Evolutionary conservation across 2,113 vertebrate species (phyloP).

Genomic region (Oncorhynchus nerka): DNA sequence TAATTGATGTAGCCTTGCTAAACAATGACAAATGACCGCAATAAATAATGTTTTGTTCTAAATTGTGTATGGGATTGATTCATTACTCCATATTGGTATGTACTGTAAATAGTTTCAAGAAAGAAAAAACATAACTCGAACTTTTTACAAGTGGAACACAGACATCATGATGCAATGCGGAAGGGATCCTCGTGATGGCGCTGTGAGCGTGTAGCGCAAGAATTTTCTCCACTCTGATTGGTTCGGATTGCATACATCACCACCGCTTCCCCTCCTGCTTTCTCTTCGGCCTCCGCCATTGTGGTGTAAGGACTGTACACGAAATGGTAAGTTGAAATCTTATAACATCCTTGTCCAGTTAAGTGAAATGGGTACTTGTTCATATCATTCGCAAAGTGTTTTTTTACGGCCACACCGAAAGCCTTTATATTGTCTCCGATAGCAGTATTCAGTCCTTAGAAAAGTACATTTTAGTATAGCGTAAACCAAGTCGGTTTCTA

Average conservation of each 20-base stretch:
- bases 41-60: constrained; percentile 12
- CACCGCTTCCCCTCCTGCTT: constrained; percentile 50
- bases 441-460: not conserved
- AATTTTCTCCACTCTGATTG: not conserved
- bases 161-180: not conserved
- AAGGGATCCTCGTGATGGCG: constrained; percentile 48
- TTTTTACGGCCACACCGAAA: fast-evolving
- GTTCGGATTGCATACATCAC: constrained; percentile 44
- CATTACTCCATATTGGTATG: too few species aligned
- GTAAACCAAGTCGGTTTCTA: not conserved
- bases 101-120: too few species aligned
- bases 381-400: fast-evolving
- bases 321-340: constrained; percentile 87
- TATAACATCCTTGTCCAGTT: constrained; percentile 68
- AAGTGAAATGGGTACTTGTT: fast-evolving
- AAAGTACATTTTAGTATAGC: not conserved
- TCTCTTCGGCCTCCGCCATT: constrained; percentile 73
- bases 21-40: not conserved
- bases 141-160: not conserved
- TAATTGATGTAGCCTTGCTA: not conserved
- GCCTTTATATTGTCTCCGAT: not conserved
- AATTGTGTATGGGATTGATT: not conserved
- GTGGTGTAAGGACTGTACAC: constrained; percentile 42
- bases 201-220: constrained; percentile 3
- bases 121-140: too few species aligned